Evolutionary conservation across 2,797 vertebrate genomes (phyloP).

Genomic region (Toxotes lorentzi): DNA sequence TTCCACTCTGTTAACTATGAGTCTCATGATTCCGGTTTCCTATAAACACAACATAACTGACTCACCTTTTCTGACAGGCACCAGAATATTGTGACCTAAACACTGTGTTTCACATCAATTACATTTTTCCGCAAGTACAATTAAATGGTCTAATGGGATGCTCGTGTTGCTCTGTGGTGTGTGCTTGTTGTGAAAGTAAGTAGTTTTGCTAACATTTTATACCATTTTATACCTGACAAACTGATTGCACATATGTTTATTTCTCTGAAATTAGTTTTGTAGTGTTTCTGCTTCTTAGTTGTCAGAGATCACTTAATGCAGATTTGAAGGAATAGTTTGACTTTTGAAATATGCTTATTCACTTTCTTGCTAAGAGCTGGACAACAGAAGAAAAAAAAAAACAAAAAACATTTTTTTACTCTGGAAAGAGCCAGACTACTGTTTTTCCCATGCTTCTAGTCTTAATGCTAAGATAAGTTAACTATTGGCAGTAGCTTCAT

Average conservation of each 20-base stretch:
- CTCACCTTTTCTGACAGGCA: slow-evolving; percentile 10
- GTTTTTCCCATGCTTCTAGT: background rate
- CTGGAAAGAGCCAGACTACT: background rate
- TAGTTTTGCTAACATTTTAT: background rate
- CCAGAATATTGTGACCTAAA: background rate
- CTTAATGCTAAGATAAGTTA: background rate
- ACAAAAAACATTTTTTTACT: background rate
- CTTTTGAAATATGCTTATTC: background rate
- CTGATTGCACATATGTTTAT: background rate
- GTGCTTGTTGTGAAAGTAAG: background rate
- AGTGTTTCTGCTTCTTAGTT: background rate
- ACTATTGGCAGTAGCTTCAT: background rate
- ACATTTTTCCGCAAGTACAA: background rate
- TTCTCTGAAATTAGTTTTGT: background rate
- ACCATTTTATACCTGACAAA: background rate
- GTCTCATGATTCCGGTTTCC: slow-evolving; percentile 46
- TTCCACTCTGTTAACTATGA: slow-evolving; percentile 18
- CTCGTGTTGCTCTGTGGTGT: background rate
- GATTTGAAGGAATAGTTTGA: background rate
- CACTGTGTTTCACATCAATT: background rate
- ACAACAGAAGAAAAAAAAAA: background rate
- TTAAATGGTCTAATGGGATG: background rate
- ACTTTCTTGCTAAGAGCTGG: background rate
- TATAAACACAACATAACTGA: slow-evolving; percentile 31
- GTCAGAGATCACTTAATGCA: background rate